Conservation (phyloP, 2,113 vertebrate genomes). For the Malaclemys terrapin region DNA sequence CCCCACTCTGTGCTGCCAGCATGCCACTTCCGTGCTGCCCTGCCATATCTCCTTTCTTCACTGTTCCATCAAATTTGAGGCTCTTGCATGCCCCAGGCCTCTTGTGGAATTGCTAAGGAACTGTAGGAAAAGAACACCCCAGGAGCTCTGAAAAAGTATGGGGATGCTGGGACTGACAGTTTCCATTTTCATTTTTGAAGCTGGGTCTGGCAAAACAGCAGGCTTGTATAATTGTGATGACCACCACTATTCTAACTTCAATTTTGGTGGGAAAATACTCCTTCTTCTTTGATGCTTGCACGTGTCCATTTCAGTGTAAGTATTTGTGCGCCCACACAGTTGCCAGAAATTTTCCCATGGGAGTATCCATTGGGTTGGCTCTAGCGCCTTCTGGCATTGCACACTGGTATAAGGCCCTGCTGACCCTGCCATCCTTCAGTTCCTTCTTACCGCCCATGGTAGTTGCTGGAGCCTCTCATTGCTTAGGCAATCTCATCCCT, state of each 20-base stretch:
- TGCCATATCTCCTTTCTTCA: background rate
- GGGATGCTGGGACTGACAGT: constrained; percentile 61
- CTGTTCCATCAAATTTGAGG: background rate
- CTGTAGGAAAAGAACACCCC: background rate
- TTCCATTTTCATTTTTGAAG: constrained; percentile 10
- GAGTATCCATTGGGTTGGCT: too few species aligned
- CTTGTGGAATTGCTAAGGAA: background rate
- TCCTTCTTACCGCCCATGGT: too few species aligned
- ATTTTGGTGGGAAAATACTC: constrained; percentile 43
- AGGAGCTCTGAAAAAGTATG: constrained; percentile 49
- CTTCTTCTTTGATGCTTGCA: constrained; percentile 6
- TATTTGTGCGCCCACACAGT: too few species aligned
- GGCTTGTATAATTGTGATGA: constrained; percentile 2
- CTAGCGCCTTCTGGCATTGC: too few species aligned
- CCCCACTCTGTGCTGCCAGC: background rate
- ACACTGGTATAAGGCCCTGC: too few species aligned
- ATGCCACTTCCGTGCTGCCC: background rate
- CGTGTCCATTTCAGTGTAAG: too few species aligned
- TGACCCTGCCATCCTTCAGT: too few species aligned
- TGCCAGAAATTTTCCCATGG: too few species aligned
- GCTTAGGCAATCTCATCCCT: too few species aligned
- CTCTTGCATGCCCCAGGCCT: background rate
- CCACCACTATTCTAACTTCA: constrained; percentile 55
- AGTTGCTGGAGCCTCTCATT: too few species aligned
- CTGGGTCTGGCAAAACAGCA: constrained; percentile 46